phyloP scores from a whole-genome alignment of 2,113 vertebrate genomes.

The Siniperca chuatsi region DNA sequence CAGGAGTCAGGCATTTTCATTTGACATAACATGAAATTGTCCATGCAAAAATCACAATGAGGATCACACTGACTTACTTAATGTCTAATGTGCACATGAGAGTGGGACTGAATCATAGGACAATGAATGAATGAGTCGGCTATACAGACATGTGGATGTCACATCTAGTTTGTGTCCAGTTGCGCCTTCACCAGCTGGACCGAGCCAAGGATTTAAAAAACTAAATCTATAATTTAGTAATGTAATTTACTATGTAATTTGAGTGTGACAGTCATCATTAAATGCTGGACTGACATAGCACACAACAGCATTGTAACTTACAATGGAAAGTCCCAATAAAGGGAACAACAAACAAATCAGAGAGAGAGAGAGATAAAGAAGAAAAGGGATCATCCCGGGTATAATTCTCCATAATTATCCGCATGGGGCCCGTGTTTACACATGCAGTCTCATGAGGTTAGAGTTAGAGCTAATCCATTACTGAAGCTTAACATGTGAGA shows the following conservation, averaged over 20 bases:
- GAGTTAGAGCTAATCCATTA: conserved; percentile 67
- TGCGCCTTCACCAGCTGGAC: conserved; percentile 28
- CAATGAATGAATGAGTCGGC: conserved; percentile 43
- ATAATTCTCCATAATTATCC: conserved; percentile 68
- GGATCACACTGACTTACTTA: conserved; percentile 57
- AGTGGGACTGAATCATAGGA: conserved; percentile 57
- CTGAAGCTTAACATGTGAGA: conserved; percentile 65
- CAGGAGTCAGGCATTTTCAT: conserved; percentile 43
- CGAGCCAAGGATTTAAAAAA: conserved; percentile 8
- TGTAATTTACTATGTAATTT: conserved; percentile 56
- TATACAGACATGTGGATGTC: conserved; percentile 38
- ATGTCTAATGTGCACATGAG: conserved; percentile 39
- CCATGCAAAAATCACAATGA: conserved; percentile 30
- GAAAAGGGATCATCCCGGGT: conserved; percentile 57
- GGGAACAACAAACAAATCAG: conserved; percentile 52
- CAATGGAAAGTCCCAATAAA: conserved; percentile 67
- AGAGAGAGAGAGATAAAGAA: conserved; percentile 46
- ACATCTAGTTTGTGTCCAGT: conserved; percentile 30
- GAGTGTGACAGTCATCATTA: conserved; percentile 23
- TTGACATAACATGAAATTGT: conserved; percentile 55
- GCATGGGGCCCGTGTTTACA: conserved; percentile 72
- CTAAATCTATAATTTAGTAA: conserved; percentile 40
- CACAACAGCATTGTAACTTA: conserved; percentile 17
- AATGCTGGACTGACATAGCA: neutral
- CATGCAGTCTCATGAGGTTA: conserved; percentile 73